These are phyloP conservation scores for Brenthis ino DNA, from an alignment of 2,888 invertebrate genomes.

Conservation along the genomic window DNA sequence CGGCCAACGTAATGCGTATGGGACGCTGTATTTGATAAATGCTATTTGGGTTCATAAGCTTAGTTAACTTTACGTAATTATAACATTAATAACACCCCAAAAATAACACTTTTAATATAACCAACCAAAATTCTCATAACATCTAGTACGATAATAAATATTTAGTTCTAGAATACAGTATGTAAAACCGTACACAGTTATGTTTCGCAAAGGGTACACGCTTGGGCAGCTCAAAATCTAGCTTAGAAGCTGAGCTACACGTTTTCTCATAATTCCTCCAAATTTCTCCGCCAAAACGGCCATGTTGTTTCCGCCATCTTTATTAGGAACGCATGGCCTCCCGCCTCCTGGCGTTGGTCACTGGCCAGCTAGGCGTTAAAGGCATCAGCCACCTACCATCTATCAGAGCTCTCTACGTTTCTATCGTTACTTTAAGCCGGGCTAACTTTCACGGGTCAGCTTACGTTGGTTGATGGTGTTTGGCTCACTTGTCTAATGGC, in stretches of 20 bases:
- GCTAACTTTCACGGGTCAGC: slow-evolving; percentile 58
- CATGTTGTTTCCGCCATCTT: slow-evolving; percentile 75
- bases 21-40: slow-evolving; percentile 58
- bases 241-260: slow-evolving; percentile 44
- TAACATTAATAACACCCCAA: neutral
- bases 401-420: slow-evolving; percentile 56
- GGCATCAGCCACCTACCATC: slow-evolving; percentile 75
- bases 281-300: slow-evolving; percentile 65
- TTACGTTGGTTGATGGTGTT: slow-evolving; percentile 63
- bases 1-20: slow-evolving; percentile 49
- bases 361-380: slow-evolving; percentile 81
- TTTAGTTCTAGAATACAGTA: neutral
- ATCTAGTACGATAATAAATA: slow-evolving; percentile 4
- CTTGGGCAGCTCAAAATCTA: slow-evolving; percentile 40
- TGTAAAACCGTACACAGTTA: slow-evolving; percentile 7
- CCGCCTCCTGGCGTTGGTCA: slow-evolving; percentile 79
- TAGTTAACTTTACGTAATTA: slow-evolving; percentile 9
- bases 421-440: slow-evolving; percentile 43
- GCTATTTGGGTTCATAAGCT: slow-evolving; percentile 34
- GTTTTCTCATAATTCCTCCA: slow-evolving; percentile 52
- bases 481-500: slow-evolving; percentile 82
- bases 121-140: neutral
- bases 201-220: slow-evolving; percentile 21
- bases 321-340: slow-evolving; percentile 79
- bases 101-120: neutral